Conservation (phyloP, 2,888 invertebrate species). For the Limulus polyphemus region DNA sequence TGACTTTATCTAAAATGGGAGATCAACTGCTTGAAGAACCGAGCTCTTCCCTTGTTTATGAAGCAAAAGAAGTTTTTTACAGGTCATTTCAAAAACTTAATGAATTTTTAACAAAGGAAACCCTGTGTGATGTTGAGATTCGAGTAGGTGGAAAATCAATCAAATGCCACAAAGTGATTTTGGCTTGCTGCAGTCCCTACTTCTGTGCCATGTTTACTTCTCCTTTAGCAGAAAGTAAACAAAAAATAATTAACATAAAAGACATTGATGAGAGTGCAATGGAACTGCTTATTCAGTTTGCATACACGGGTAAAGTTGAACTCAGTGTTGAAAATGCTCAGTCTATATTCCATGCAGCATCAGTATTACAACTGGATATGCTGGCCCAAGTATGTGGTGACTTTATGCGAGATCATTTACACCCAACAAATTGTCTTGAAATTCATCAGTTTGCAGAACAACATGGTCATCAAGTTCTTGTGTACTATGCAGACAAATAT, state of each 20-base stretch:
- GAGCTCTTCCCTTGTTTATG: slow-evolving; percentile 9
- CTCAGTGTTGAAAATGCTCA: slow-evolving; percentile 39
- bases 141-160: slow-evolving; percentile 31
- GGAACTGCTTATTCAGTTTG: slow-evolving; percentile 37
- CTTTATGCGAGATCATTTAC: slow-evolving; percentile 39
- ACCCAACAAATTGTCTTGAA: slow-evolving; percentile 38
- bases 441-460: slow-evolving; percentile 39
- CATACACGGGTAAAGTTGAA: slow-evolving; percentile 38
- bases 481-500: slow-evolving; percentile 32
- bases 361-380: slow-evolving; percentile 39
- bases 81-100: slow-evolving; percentile 25
- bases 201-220: slow-evolving; percentile 41
- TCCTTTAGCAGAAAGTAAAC: slow-evolving; percentile 36
- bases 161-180: slow-evolving; percentile 38
- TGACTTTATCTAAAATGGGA: slow-evolving; percentile 9
- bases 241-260: slow-evolving; percentile 26
- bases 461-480: slow-evolving; percentile 35
- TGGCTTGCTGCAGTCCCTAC: slow-evolving; percentile 39
- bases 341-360: slow-evolving; percentile 39
- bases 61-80: slow-evolving; percentile 13
- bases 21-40: slow-evolving; percentile 17
- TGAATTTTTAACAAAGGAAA: slow-evolving; percentile 30
- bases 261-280: slow-evolving; percentile 37
- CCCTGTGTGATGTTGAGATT: slow-evolving; percentile 37
- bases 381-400: slow-evolving; percentile 39